Conservation (phyloP, 2,113 vertebrate genomes). For the Scomber scombrus region DNA sequence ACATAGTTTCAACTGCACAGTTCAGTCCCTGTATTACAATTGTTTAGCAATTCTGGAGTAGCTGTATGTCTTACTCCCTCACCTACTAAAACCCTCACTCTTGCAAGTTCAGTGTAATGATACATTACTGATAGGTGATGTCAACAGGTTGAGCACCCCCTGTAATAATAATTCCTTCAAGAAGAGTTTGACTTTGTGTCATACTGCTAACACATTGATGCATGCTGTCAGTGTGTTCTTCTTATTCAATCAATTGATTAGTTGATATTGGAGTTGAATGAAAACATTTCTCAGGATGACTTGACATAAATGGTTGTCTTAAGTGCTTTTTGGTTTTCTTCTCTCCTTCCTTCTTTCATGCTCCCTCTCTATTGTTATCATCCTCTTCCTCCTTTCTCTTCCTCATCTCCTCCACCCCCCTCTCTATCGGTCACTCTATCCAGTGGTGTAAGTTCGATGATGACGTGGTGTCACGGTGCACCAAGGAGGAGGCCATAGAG, state of each 20-base stretch:
- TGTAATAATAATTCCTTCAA: neutral
- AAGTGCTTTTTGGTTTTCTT: conserved; percentile 53
- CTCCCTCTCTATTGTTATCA: no score
- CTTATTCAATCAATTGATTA: neutral
- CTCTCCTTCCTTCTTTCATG: neutral
- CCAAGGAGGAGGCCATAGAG: conserved; percentile 98
- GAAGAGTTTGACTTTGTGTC: neutral
- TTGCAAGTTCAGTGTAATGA: no score
- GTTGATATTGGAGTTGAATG: neutral
- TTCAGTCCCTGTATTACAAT: no score
- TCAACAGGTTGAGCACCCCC: conserved; percentile 4
- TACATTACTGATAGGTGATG: neutral
- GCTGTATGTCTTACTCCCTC: no score
- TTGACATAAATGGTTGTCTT: conserved; percentile 42
- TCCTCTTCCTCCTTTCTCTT: neutral
- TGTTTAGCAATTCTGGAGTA: no score
- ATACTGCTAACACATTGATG: no score
- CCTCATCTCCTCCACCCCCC: neutral
- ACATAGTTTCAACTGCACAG: no score
- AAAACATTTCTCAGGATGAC: neutral
- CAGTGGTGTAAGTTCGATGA: conserved; percentile 99
- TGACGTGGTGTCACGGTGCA: conserved; percentile 97
- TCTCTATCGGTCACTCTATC: neutral
- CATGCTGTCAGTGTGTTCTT: no score
- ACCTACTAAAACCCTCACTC: no score